phyloP scores from a whole-genome alignment of 2,113 vertebrate species.

The Serinus canaria region DNA sequence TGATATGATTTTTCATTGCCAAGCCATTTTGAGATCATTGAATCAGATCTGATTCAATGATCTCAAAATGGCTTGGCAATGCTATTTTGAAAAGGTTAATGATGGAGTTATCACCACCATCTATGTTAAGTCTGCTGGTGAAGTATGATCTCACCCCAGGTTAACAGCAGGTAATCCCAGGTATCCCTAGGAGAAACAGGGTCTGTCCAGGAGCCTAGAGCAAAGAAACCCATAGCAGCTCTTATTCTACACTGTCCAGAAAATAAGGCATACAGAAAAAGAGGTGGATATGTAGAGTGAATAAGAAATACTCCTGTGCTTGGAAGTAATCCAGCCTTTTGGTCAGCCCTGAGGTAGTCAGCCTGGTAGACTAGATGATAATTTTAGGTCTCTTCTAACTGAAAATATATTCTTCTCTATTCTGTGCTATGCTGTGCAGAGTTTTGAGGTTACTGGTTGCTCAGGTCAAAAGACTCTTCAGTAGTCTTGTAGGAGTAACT shows the following conservation, averaged over 20 bases:
- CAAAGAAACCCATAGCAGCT: not conserved
- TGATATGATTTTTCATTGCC: not conserved
- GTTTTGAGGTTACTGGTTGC: not conserved
- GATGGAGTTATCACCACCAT: not conserved
- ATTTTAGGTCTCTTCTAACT: not conserved
- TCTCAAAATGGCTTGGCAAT: not conserved
- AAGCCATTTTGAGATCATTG: too few relatives aligned
- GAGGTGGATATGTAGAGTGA: not conserved
- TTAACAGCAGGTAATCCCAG: not conserved
- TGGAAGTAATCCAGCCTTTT: not conserved
- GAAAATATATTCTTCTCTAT: not conserved
- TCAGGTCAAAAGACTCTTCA: not conserved
- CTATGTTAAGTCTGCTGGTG: not conserved
- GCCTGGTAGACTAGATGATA: not conserved
- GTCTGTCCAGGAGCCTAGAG: not conserved
- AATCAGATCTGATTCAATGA: not conserved
- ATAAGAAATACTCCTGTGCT: not conserved
- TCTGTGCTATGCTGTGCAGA: not conserved
- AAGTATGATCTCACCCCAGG: not conserved
- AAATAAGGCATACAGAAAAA: not conserved
- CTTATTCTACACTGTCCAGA: not conserved
- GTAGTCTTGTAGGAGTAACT: not conserved
- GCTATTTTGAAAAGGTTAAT: not conserved
- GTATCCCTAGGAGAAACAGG: not conserved
- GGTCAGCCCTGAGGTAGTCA: not conserved